Evolutionary conservation across 1,140 invertebrate genomes (phyloP).

Genomic region (Adoxophyes honmai): DNA sequence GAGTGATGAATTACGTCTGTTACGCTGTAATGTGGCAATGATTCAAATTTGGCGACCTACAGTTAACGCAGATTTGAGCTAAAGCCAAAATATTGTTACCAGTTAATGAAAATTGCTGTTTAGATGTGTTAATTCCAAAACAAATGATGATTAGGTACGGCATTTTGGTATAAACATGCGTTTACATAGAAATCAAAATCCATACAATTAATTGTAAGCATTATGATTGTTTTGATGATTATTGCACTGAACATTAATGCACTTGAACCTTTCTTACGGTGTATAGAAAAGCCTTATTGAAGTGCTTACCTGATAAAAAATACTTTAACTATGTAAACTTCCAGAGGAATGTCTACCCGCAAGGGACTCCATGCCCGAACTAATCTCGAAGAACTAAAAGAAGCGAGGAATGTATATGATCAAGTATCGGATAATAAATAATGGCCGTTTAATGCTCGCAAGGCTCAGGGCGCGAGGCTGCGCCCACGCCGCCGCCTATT

Average conservation of each 20-base stretch:
- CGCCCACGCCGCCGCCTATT: constrained; percentile 60
- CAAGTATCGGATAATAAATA: constrained; percentile 31
- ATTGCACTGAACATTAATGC: background rate
- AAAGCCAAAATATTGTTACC: no score
- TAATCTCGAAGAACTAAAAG: background rate
- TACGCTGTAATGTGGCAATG: background rate
- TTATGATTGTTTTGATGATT: no score
- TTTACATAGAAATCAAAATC: no score
- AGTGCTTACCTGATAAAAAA: background rate
- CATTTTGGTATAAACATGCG: no score
- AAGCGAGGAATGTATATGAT: background rate
- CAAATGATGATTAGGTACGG: no score
- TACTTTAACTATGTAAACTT: no score
- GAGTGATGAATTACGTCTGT: background rate
- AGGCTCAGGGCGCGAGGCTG: constrained; percentile 48
- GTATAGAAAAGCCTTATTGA: background rate
- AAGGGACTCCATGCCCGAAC: background rate
- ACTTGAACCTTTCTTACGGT: background rate
- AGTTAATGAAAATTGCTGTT: no score
- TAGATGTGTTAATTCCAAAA: no score
- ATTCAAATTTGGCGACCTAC: background rate
- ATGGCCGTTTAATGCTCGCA: constrained; percentile 27
- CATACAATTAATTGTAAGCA: no score
- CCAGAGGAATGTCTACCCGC: background rate
- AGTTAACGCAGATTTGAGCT: no score